phyloP scores from a whole-genome alignment of 2,888 invertebrate genomes.

The Lithophane ornitopus region DNA sequence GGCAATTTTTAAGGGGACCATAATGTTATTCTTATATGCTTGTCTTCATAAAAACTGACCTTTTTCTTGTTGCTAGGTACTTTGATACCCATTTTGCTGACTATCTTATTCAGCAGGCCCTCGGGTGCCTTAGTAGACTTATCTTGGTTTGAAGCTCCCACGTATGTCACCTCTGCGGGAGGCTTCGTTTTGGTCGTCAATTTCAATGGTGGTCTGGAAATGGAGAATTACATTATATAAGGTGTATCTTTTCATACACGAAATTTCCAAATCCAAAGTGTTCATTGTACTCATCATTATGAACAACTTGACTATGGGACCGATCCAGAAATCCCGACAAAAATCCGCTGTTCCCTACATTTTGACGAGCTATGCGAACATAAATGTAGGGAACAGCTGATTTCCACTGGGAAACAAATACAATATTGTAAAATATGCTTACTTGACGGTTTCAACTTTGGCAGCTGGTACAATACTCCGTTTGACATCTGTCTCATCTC shows the following conservation, averaged over 20 bases:
- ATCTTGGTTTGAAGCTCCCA: background rate
- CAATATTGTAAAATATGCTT: slow-evolving; percentile 14
- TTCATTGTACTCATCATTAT: too few species aligned
- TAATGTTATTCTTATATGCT: too few species aligned
- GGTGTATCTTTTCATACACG: too few species aligned
- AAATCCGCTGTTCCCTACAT: too few species aligned
- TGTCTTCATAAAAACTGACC: slow-evolving; percentile 42
- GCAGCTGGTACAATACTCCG: slow-evolving; percentile 7
- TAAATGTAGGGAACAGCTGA: too few species aligned
- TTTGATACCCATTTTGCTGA: slow-evolving; percentile 56
- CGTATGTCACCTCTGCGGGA: background rate
- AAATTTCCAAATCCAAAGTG: too few species aligned
- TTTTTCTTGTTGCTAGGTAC: slow-evolving; percentile 37
- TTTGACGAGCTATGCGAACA: too few species aligned
- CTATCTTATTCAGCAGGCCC: slow-evolving; percentile 51
- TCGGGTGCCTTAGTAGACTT: background rate
- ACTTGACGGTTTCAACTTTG: slow-evolving; percentile 4
- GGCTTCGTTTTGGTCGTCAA: background rate
- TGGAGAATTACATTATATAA: background rate
- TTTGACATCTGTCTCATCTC: slow-evolving; percentile 20
- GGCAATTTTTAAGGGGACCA: background rate
- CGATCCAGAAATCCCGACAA: too few species aligned
- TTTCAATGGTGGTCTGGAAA: background rate
- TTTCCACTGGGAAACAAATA: too few species aligned
- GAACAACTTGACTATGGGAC: too few species aligned